Conservation (phyloP, 2,113 vertebrate genomes). For the Mormyrus lacerda region DNA sequence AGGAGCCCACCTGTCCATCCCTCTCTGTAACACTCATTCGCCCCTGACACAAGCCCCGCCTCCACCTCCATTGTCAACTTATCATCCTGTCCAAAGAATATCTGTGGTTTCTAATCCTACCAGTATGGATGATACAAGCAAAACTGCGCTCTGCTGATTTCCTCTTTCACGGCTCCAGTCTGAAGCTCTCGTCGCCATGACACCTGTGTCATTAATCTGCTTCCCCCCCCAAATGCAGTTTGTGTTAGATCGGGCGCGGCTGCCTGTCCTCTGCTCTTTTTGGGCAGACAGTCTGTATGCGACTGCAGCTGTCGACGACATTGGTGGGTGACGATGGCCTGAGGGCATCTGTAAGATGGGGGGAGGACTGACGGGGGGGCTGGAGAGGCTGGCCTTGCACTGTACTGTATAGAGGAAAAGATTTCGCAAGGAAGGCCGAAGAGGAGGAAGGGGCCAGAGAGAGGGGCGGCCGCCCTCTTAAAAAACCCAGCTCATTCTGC, state of each 20-base stretch:
- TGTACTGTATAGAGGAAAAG: background rate
- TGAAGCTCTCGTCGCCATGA: background rate
- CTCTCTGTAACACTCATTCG: background rate
- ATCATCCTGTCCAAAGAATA: background rate
- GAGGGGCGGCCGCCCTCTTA: background rate
- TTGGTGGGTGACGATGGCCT: background rate
- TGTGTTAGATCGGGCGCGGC: background rate
- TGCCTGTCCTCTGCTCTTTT: background rate
- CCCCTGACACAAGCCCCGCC: no score
- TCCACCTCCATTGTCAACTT: background rate
- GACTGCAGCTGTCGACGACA: background rate
- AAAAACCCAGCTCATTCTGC: background rate
- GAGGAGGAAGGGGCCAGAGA: background rate
- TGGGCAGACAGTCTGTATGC: background rate
- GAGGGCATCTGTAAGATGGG: background rate
- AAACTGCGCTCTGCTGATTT: background rate
- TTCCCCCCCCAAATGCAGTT: background rate
- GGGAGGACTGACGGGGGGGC: background rate
- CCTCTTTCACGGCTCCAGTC: background rate
- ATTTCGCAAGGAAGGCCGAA: background rate
- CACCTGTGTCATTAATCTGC: background rate
- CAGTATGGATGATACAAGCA: background rate
- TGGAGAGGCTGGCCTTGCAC: background rate
- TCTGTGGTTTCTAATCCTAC: background rate
- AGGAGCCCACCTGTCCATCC: background rate